A percentile compares a stretch with the other conserved stretches of the same genome.
These are phyloP conservation scores for Ceratina japonica DNA, from an alignment of 1,140 invertebrate species.

Conservation along the genomic window DNA sequence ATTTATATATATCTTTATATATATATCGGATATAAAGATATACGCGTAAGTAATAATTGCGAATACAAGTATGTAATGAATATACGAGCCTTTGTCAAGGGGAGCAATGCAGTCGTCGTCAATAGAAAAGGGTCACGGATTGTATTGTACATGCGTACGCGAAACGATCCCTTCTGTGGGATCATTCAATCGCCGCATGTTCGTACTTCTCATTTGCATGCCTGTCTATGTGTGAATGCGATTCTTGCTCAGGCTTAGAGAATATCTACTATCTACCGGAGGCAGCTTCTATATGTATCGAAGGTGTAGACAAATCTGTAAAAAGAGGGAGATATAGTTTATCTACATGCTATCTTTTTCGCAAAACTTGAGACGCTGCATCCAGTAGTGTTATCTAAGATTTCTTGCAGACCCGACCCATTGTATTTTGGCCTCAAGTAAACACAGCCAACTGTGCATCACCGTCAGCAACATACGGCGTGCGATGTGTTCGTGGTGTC, in stretches of 20 bases:
- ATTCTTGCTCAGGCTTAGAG: not conserved
- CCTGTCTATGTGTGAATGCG: not conserved
- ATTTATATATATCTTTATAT: slow-evolving; percentile 45
- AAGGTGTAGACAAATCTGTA: too few relatives aligned
- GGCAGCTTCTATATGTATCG: too few relatives aligned
- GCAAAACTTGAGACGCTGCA: too few relatives aligned
- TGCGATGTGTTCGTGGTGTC: not conserved
- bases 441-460: too few relatives aligned
- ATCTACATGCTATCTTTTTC: not conserved
- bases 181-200: not conserved
- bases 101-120: slow-evolving; percentile 72
- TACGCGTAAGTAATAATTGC: slow-evolving; percentile 71
- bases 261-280: too few relatives aligned
- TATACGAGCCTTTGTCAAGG: slow-evolving; percentile 74
- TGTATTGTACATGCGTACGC: slow-evolving; percentile 54
- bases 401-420: too few relatives aligned
- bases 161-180: not conserved
- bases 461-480: too few relatives aligned
- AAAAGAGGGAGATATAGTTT: too few relatives aligned
- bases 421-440: too few relatives aligned
- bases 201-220: not conserved
- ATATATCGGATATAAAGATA: slow-evolving; percentile 53
- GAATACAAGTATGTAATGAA: slow-evolving; percentile 74
- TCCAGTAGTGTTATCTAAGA: too few relatives aligned
- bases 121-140: slow-evolving; percentile 64